Percentiles rank a stretch among this genome's conserved stretches.
Conservation (phyloP, 2,113 vertebrate species). For the Pterophyllum scalare region DNA sequence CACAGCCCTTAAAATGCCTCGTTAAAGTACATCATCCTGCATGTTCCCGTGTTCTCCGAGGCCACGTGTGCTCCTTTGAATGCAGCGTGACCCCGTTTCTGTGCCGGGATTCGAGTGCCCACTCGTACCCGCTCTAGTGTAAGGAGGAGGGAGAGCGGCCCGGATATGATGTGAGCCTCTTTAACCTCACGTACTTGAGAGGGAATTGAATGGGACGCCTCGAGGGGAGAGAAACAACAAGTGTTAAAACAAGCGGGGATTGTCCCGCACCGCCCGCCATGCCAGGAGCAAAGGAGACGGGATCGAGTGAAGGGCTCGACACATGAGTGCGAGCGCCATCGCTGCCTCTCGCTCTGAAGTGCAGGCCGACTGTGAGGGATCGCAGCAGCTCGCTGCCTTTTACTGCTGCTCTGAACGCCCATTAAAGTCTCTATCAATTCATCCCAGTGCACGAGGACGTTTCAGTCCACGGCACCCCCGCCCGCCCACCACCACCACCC, state of each 20-base stretch:
- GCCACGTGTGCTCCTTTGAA: slow-evolving; percentile 28
- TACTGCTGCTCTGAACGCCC: slow-evolving; percentile 84
- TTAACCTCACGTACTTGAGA: slow-evolving; percentile 76
- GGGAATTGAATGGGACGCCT: slow-evolving; percentile 64
- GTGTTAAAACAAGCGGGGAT: slow-evolving; percentile 66
- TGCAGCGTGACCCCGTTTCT: slow-evolving; percentile 45
- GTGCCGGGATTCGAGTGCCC: slow-evolving; percentile 50
- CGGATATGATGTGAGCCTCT: slow-evolving; percentile 72
- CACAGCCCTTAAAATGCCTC: slow-evolving; percentile 50
- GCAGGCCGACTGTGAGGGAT: slow-evolving; percentile 72
- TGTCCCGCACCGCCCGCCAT: slow-evolving; percentile 52
- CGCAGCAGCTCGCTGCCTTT: slow-evolving; percentile 84
- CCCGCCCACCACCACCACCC: slow-evolving; percentile 72
- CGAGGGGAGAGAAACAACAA: slow-evolving; percentile 56
- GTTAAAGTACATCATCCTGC: slow-evolving; percentile 57
- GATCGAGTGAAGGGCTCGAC: slow-evolving; percentile 68
- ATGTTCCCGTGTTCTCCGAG: slow-evolving; percentile 9
- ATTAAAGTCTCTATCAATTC: slow-evolving; percentile 95
- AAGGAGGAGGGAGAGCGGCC: slow-evolving; percentile 19
- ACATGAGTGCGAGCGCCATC: slow-evolving; percentile 64
- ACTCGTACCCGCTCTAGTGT: slow-evolving; percentile 44
- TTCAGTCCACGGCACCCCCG: slow-evolving; percentile 81
- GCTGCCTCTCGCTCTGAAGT: slow-evolving; percentile 79
- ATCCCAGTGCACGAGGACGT: slow-evolving; percentile 87
- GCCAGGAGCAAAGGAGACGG: slow-evolving; percentile 45